Evolutionary conservation across 2,113 vertebrate species (phyloP), one percentile per base, ranked within the genome.

Genomic region (Aramus guarauna): DNA sequence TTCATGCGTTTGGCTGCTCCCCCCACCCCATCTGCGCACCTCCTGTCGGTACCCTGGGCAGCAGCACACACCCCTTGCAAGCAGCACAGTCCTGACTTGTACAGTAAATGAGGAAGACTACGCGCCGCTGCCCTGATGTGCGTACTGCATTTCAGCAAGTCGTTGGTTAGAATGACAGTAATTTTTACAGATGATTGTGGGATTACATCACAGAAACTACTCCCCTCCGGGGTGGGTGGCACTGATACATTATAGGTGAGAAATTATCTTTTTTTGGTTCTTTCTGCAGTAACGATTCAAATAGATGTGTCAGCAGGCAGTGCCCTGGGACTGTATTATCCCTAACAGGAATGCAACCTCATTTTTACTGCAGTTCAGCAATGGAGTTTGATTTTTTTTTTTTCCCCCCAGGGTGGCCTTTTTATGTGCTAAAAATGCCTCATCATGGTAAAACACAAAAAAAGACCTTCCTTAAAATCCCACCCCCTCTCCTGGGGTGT

Each of bases 131-230:
- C 83, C 71, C 83, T 85, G 47, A 58, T 47, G 15, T 17, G 12
- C 63, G 78, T 79, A 78, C 79, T 96, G 92, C 75, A 34, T 92
- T 95, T 95, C 91, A 89, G 68, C 53, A 92, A 96, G 83, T 43
- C 9, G 3, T 88, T 88, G 92, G 66, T 85, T 82, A 94, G 91
- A 95, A 97, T 72, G 89, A 96, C 92, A 96, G 78, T 30, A 45
- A 43, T 64, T 90, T 59, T 80, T n/a, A 45, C 77, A 92, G 79
- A 87, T 92, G 75, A 71, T 22, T 92, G 32, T 58, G 73, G 75
- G n/a, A 86, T 98, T 37, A 75, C 91, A 86, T 95, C 96, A 97
- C 6, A 81, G 88, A 97, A 97, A 71, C 48, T 86, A 76, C 52
- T 93, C 82, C 88, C 75, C 81, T 78, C 50, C 2, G 7, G 55